Base-by-base conservation (phyloP, 2,113 vertebrate genomes). In the Okapia johnstoni region DNA sequence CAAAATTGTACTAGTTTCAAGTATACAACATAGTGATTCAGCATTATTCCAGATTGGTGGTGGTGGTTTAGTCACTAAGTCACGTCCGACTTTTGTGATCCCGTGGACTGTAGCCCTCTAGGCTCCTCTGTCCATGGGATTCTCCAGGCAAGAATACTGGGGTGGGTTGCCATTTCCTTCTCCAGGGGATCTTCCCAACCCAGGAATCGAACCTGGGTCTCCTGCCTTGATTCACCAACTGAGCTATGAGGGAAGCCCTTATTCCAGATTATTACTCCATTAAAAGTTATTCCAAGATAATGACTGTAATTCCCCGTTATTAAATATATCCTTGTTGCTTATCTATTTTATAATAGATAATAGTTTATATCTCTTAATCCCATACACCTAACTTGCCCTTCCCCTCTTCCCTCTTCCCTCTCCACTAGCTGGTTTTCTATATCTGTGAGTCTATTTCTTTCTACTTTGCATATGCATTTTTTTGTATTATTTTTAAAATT, bases 201-300 rank as follows among this genome's bases (percentile, higher is more conserved):
- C n/a, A 40, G 10, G 66, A 73, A 73, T 40, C 0, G 0, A 73
- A 40, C 19, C 10, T 2, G 0, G 66, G 19, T 40, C n/a, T 73
- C 19, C 66, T 40, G n/a, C 66, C 23, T 6, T 23, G n/a, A 40
- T 40, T 70, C 40, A 70, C n/a, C 21, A 73, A 25, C 66, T 73
- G 66, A 73, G 66, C 66, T 73, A 40, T 73, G 10, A 73, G 11
- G 19, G 36, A 40, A 36, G 36, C 19, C 19, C 36, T 50, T 80
- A 10, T 52, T 33, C 28, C 46, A 80, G 48, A 21, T 33, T 80
- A 50, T 73, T 11, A 50, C 16, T 50, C 28, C 28, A 33, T 52
- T 52, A 33, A 80, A 79, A 50, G 77, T 80, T 33, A 50, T 52
- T 52, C 33, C 46, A 52, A 50, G 5, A 33, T 52, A 52, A 80